These are phyloP conservation scores for Delphinapterus leucas DNA, from an alignment of 2,113 vertebrate species.

Conservation along the genomic window DNA sequence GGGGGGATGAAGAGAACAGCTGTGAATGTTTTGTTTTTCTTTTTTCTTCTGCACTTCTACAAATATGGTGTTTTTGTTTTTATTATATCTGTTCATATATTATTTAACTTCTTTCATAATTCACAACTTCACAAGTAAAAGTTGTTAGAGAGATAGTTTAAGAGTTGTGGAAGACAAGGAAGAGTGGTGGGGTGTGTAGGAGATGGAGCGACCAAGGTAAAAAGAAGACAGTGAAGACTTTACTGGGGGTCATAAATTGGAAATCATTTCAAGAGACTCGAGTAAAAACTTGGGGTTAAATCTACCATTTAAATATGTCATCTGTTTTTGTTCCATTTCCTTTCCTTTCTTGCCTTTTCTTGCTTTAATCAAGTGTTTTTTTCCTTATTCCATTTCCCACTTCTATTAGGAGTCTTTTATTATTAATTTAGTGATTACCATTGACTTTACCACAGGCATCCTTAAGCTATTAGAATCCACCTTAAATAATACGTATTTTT, in stretches of 20 bases:
- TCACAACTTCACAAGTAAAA: neutral
- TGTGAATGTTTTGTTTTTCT: neutral
- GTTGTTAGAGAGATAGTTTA: neutral
- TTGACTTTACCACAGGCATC: neutral
- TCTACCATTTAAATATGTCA: neutral
- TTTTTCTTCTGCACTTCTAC: neutral
- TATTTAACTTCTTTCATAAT: slow-evolving; percentile 1
- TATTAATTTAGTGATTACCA: neutral
- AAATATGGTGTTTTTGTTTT: neutral
- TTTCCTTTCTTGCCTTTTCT: neutral
- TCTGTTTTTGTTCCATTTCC: neutral
- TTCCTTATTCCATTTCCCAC: neutral
- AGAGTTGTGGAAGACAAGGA: neutral
- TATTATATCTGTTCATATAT: neutral
- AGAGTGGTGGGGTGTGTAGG: neutral
- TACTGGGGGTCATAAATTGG: neutral
- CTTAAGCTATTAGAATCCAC: neutral
- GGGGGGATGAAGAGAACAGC: neutral
- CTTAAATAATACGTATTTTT: neutral
- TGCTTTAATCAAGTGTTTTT: neutral
- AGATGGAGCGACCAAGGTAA: neutral
- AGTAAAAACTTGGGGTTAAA: neutral
- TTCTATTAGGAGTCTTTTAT: neutral
- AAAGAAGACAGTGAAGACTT: neutral
- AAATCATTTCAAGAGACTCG: neutral